Evolutionary conservation across 2,888 invertebrate species (phyloP), one percentile per base, ranked within the genome.

Genomic region (Caenorhabditis sp.): DNA sequence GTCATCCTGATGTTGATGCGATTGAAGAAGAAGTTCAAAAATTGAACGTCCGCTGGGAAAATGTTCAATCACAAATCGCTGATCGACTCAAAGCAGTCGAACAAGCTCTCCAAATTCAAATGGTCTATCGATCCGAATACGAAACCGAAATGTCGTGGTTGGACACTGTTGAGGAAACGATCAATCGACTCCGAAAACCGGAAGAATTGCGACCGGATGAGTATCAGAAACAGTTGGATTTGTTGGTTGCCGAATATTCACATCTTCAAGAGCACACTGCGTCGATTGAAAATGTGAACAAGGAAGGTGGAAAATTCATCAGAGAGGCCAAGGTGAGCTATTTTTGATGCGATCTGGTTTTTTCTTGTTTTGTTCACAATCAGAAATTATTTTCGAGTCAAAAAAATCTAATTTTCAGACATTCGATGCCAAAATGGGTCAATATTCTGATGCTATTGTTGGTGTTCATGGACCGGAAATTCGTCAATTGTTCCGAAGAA

Each of bases 211-310:
- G 78, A n/a, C 87, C 86, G 1, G 86, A 87, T 49, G 78, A 88
- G 66, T 84, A 88, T 58, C 87, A 88, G 67, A 74, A 82, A 36
- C 84, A 88, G 62, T 75, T 88, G 63, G 88, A 88, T 61, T 61
- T 78, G 37, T 80, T 88, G 23, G 81, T 84, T 49, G 93, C 92
- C 89, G 92, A 95, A 89, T 93, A 97, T 90, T 94, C 94, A 88
- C 93, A 92, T 88, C 93, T 95, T 81, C 93, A 94, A 88, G 96
- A 97, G 90, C 92, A 94, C 88, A 94, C 94, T 84, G 93, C 94
- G 86, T 93, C 93, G 89, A 94, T 99, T 88, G 97, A 97, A 89
- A 93, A 93, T 88, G 94, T 96, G 88, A 97, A 97, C 91, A 91
- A 93, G 84, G 94, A 94, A 87, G 97, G 97, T 88, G 96, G 95